A percentile compares a stretch with the other conserved stretches of the same genome.
Evolutionary conservation across 1,140 invertebrate genomes (phyloP).

Genomic region (Aphis craccivora): DNA sequence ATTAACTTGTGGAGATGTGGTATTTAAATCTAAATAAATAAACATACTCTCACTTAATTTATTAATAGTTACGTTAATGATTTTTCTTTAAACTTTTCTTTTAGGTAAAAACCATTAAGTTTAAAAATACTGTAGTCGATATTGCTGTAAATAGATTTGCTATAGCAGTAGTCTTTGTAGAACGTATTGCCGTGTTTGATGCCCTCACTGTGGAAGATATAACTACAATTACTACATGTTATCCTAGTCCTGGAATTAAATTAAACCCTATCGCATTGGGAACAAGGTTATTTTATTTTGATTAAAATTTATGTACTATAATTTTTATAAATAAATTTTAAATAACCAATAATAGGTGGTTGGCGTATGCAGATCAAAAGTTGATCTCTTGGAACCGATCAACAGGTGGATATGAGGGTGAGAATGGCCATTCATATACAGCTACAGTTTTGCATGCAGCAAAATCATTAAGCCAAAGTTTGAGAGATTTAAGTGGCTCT

Average conservation of each 20-base stretch:
- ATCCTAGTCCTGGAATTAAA: constrained; percentile 82
- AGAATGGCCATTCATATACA: constrained; percentile 85
- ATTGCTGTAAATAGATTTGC: constrained; percentile 83
- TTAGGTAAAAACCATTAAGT: constrained; percentile 86
- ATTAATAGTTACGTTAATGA: background rate
- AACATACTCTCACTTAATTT: background rate
- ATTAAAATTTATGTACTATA: background rate
- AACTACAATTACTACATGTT: constrained; percentile 87
- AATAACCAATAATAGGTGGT: constrained; percentile 60
- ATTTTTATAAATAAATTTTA: background rate
- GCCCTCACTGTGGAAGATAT: constrained; percentile 85
- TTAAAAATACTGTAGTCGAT: constrained; percentile 88
- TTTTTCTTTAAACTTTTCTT: background rate
- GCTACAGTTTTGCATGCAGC: constrained; percentile 94
- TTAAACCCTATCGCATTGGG: constrained; percentile 92
- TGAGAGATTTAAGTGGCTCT: constrained; percentile 90
- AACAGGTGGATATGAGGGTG: constrained; percentile 70
- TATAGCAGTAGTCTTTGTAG: constrained; percentile 85
- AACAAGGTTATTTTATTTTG: constrained; percentile 65
- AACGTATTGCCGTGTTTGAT: constrained; percentile 91
- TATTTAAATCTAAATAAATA: constrained; percentile 63
- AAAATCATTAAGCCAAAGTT: constrained; percentile 85
- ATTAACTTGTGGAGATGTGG: constrained; percentile 85
- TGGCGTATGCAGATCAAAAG: constrained; percentile 74
- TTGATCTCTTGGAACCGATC: constrained; percentile 69